These are phyloP conservation scores for Nowickia ferox DNA, from an alignment of 2,888 invertebrate genomes.

Conservation along the genomic window DNA sequence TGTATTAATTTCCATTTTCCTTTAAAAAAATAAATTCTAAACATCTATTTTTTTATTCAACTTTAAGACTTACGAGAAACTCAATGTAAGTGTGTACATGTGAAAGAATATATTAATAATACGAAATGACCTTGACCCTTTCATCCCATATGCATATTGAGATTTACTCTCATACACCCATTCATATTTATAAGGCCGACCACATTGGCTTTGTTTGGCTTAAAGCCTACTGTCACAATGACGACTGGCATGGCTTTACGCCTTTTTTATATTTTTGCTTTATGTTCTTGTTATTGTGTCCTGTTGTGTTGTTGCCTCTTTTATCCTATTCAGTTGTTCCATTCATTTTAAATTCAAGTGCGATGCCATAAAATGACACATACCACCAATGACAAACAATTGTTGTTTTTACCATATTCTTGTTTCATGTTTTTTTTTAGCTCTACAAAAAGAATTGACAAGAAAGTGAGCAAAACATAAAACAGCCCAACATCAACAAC, in stretches of 20 bases:
- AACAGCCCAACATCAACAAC: conserved; percentile 22
- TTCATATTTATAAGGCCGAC: conserved; percentile 9
- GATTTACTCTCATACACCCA: conserved; percentile 10
- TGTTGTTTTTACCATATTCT: conserved; percentile 32
- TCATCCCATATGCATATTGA: conserved; percentile 57
- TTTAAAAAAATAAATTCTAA: too few relatives aligned
- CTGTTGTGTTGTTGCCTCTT: conserved; percentile 11
- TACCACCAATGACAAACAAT: conserved; percentile 59
- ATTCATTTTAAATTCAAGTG: conserved; percentile 66
- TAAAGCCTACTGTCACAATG: conserved; percentile 23
- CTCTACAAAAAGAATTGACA: conserved; percentile 56
- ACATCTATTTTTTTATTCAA: too few relatives aligned
- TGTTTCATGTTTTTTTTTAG: neutral
- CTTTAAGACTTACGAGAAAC: neutral
- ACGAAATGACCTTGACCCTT: conserved; percentile 67
- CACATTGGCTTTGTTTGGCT: conserved; percentile 36
- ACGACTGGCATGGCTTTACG: conserved; percentile 15
- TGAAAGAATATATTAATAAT: neutral
- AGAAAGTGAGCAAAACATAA: conserved; percentile 57
- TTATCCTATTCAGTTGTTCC: conserved; percentile 1
- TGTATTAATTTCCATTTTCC: too few relatives aligned
- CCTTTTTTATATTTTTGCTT: conserved; percentile 36
- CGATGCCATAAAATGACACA: conserved; percentile 64
- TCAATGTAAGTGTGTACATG: neutral
- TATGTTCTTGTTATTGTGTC: conserved; percentile 29